A percentile compares a stretch with the other conserved stretches of the same genome.
phyloP scores from a whole-genome alignment of 92 coral and sea anemone genomes.

The Porites evermanni region DNA sequence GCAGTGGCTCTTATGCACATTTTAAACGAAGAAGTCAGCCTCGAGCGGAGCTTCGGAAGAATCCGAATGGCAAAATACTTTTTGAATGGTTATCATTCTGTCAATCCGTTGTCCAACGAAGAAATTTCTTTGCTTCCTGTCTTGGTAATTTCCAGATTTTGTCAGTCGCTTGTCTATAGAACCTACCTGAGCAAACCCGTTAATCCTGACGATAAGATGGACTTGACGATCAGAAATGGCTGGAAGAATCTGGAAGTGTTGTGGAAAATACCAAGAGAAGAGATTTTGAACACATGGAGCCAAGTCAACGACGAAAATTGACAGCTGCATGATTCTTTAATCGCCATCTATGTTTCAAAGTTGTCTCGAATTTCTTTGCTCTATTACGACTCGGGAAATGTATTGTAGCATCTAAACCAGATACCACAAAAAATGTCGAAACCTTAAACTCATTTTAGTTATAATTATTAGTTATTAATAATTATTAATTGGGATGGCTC shows the following conservation, averaged over 20 bases:
- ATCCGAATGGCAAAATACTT: slow-evolving; percentile 54
- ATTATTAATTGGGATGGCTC: too few relatives aligned
- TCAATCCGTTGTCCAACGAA: slow-evolving; percentile 51
- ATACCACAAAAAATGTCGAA: too few relatives aligned
- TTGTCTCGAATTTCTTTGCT: not conserved
- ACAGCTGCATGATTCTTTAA: not conserved
- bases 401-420: too few relatives aligned
- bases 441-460: too few relatives aligned
- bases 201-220: slow-evolving; percentile 39
- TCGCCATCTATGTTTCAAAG: not conserved
- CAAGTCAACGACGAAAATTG: not conserved
- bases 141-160: slow-evolving; percentile 52
- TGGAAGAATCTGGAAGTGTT: slow-evolving; percentile 55
- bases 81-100: slow-evolving; percentile 64
- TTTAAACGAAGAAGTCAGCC: slow-evolving; percentile 17
- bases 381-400: too few relatives aligned
- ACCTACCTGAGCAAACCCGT: slow-evolving; percentile 10
- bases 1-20: slow-evolving; percentile 58
- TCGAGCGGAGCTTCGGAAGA: slow-evolving; percentile 13
- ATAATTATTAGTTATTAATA: too few relatives aligned
- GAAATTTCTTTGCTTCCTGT: slow-evolving; percentile 49
- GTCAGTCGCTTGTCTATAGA: slow-evolving; percentile 58
- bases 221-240: slow-evolving; percentile 9
- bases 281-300: slow-evolving; percentile 5
- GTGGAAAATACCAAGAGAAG: slow-evolving; percentile 39